Conservation (phyloP, 2,888 invertebrate species). For the Eupithecia inturbata region DNA sequence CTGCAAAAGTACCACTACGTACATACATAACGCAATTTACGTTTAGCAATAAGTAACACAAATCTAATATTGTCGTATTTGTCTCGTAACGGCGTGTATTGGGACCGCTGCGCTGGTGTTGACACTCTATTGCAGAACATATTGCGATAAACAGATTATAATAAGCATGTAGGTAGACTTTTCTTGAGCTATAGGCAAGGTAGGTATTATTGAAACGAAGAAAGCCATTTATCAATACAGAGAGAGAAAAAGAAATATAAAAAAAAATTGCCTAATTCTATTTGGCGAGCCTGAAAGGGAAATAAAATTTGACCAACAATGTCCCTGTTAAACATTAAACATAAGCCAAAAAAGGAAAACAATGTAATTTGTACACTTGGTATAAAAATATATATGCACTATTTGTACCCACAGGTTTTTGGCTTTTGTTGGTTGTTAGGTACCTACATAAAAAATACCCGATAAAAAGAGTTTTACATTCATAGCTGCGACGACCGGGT, state of each 20-base stretch:
- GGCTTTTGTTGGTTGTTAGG: not conserved
- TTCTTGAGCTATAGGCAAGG: conserved; percentile 16
- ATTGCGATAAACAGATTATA: conserved; percentile 57
- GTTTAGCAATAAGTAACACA: conserved; percentile 35
- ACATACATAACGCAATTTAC: conserved; percentile 23
- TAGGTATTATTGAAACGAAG: not conserved
- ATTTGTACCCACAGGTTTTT: not conserved
- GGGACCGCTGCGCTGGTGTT: conserved; percentile 48
- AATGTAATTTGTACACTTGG: not conserved
- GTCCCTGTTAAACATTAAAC: not conserved
- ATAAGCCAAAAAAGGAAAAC: not conserved
- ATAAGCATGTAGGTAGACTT: conserved; percentile 44
- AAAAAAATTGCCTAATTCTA: not conserved
- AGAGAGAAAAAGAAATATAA: no score
- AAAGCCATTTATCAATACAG: not conserved
- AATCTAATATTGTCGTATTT: conserved; percentile 35
- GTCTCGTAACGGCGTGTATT: conserved; percentile 50
- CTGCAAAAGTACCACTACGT: conserved; percentile 14
- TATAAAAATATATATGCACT: not conserved
- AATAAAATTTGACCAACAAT: not conserved
- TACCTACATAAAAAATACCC: not conserved
- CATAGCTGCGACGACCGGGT: not conserved
- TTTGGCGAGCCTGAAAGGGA: not conserved
- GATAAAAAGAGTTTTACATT: not conserved
- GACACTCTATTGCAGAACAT: conserved; percentile 55